Base-by-base conservation (phyloP, 2,888 invertebrate species). In the Erpobdella octoculata region DNA sequence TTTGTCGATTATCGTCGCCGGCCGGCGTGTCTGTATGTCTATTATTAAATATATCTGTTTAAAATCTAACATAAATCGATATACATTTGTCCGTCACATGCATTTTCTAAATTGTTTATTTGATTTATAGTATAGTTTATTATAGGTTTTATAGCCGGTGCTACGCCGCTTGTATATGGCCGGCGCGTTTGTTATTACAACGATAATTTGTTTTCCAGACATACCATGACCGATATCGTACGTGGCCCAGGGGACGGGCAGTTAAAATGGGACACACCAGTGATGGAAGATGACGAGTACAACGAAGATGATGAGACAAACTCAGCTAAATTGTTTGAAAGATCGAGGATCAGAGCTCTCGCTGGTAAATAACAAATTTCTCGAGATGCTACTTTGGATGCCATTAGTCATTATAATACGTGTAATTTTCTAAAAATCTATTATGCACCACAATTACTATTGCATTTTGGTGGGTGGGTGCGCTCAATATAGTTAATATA, bases 291-390 rank as follows among this genome's bases (percentile, higher is more conserved):
- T 18, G 75, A 74, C 35, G 93, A 95, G 87, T 96, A 97, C 87
- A 96, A 96, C 87, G 98, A 98, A 86, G 96, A 96, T 82, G 96
- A 95, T 81, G 95, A 95, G 85, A 28, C 62, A 33, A 95, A 94
- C 80, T 97, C 97, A 79, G 96, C 98, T 80, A 90, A 97, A 83
- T 89, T 99, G 77, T 98, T 97, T 87, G 98, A 98, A 88, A 89
- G 98, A 85, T 96, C 96, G 81, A 90, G 98, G 83, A 99, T 98
- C 83, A 96, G 96, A 87, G 97, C 97, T 78, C 87, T 98, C 82
- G 97, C 97, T 82, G 96, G 94, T 94, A 79, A 85, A 53, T 37
- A 33, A 33, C 62, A 41, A 41, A 41, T 15, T 41, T 41, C n/a
- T n/a, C n/a, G n/a, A n/a, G n/a, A n/a, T n/a, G n/a, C n/a, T n/a